Conservation (phyloP, 1,140 invertebrate genomes). For the silkworm (Bombyx mori) region DNA sequence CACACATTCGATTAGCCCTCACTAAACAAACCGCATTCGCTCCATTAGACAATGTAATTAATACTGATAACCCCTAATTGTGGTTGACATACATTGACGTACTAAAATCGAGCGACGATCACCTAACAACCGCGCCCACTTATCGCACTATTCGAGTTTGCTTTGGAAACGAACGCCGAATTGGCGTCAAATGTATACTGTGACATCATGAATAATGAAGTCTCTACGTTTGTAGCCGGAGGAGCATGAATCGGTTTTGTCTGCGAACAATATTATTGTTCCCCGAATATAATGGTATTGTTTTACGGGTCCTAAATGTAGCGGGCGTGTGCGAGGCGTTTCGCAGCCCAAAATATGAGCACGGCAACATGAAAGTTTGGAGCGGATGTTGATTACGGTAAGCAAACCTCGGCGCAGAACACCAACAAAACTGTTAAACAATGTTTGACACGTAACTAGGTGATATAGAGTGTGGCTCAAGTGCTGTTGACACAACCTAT, state of each 20-base stretch:
- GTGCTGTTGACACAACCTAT: conserved; percentile 42
- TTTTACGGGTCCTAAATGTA: conserved; percentile 27
- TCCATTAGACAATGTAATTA: no score
- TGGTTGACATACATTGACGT: conserved; percentile 10
- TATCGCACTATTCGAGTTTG: conserved; percentile 19
- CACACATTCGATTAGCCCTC: no score
- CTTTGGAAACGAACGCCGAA: conserved; percentile 20
- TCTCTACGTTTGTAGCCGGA: conserved; percentile 22
- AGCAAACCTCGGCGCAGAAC: conserved; percentile 24
- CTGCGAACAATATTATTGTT: conserved; percentile 43
- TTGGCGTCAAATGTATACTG: conserved; percentile 26
- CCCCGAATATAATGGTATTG: conserved; percentile 42
- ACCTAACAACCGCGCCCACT: conserved; percentile 44
- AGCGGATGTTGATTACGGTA: conserved; percentile 19
- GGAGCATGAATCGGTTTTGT: conserved; percentile 39
- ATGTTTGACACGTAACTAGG: conserved; percentile 55
- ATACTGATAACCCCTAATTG: no score
- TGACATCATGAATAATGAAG: conserved; percentile 46
- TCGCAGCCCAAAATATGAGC: conserved; percentile 15
- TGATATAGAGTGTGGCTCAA: conserved; percentile 41
- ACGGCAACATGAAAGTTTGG: conserved; percentile 13
- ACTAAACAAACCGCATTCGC: no score
- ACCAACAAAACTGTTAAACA: conserved; percentile 49
- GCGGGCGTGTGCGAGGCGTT: conserved; percentile 14
- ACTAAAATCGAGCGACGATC: conserved; percentile 29